These are phyloP conservation scores for Lasioglossum zephyrum DNA, from an alignment of 2,888 invertebrate species.

Conservation along the genomic window DNA sequence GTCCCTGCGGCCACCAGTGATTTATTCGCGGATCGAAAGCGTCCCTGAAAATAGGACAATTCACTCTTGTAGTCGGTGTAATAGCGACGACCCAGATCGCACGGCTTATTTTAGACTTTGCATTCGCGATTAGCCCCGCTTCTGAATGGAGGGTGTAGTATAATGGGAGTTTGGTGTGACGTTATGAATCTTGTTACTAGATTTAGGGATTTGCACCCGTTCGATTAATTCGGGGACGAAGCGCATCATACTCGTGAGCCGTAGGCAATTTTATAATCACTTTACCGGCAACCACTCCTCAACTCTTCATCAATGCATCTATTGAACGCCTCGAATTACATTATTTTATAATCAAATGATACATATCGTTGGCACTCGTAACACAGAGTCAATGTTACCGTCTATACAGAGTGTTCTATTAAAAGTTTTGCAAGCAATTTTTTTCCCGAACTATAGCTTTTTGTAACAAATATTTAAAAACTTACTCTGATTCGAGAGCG, in stretches of 20 bases:
- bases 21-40: not conserved
- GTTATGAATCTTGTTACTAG: not conserved
- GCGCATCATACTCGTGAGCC: not conserved
- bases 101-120: constrained; percentile 2
- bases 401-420: too few relatives aligned
- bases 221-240: not conserved
- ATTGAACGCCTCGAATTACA: too few relatives aligned
- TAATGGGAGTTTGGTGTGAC: not conserved
- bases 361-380: too few relatives aligned
- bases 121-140: not conserved
- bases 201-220: not conserved
- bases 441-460: too few relatives aligned
- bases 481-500: too few relatives aligned
- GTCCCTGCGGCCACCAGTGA: not conserved
- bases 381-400: too few relatives aligned
- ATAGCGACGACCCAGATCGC: not conserved
- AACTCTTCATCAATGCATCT: not conserved
- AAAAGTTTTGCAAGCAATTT: too few relatives aligned
- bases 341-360: too few relatives aligned
- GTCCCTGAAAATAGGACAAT: constrained; percentile 7
- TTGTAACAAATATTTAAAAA: too few relatives aligned
- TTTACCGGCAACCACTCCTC: not conserved
- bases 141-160: not conserved
- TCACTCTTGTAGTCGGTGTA: not conserved
- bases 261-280: not conserved